Conservation (phyloP, 1,140 invertebrate genomes). For the Orius insidiosus region DNA sequence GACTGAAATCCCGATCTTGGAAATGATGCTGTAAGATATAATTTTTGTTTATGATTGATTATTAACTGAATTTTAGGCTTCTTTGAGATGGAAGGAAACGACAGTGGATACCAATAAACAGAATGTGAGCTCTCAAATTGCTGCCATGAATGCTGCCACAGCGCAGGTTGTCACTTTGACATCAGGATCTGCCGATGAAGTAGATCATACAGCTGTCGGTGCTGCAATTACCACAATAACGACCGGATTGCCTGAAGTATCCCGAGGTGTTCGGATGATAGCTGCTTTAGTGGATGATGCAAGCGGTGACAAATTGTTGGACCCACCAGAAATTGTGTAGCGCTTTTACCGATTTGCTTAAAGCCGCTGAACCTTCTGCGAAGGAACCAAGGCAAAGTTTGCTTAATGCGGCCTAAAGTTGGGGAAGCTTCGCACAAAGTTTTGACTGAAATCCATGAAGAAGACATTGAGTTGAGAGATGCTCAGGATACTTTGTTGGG, state of each 20-base stretch:
- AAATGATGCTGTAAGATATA: conserved; percentile 42
- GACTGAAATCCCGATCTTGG: conserved; percentile 60
- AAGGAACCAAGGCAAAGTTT: conserved; percentile 86
- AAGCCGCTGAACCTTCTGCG: conserved; percentile 84
- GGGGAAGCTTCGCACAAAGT: conserved; percentile 91
- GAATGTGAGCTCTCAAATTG: conserved; percentile 88
- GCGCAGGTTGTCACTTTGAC: conserved; percentile 94
- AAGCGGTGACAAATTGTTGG: conserved; percentile 70
- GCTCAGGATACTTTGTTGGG: conserved; percentile 72
- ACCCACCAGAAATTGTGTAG: conserved; percentile 80
- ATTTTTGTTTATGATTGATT: too few relatives aligned
- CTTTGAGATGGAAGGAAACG: conserved; percentile 85
- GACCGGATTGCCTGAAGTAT: conserved; percentile 89
- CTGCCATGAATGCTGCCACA: conserved; percentile 97
- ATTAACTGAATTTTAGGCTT: conserved; percentile 37
- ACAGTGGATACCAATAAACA: conserved; percentile 91
- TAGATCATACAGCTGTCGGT: conserved; percentile 89
- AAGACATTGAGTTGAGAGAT: conserved; percentile 59
- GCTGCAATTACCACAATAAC: conserved; percentile 94
- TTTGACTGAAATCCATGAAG: conserved; percentile 86
- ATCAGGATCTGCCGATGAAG: conserved; percentile 57
- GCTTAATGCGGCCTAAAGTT: conserved; percentile 78
- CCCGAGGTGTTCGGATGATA: conserved; percentile 84
- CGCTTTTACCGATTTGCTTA: conserved; percentile 88
- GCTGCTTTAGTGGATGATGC: conserved; percentile 82